Conservation (phyloP, 2,888 invertebrate genomes). For the Hypomecis atomaria region DNA sequence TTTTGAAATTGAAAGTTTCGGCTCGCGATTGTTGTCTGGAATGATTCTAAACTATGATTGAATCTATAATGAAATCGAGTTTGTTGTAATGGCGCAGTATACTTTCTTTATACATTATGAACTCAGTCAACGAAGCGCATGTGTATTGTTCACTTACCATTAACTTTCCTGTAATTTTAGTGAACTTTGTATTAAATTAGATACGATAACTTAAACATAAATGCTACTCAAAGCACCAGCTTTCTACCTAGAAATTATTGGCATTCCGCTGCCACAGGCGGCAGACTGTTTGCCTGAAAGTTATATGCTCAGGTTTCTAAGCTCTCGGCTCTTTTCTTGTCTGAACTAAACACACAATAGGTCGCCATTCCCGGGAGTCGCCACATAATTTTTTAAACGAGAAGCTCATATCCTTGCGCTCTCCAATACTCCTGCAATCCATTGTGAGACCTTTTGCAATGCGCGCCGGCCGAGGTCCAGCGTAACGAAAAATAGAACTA, state of each 20-base stretch:
- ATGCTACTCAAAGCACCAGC: conserved; percentile 23
- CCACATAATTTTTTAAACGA: conserved; percentile 44
- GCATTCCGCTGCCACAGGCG: conserved; percentile 19
- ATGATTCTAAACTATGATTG: too few species aligned
- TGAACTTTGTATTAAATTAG: conserved; percentile 3
- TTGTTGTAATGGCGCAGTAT: too few species aligned
- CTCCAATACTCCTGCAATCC: conserved; percentile 40
- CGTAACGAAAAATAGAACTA: conserved; percentile 44
- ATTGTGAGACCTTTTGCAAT: conserved; percentile 41
- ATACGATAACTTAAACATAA: conserved; percentile 17
- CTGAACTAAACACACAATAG: conserved; percentile 43
- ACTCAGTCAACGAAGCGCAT: background rate
- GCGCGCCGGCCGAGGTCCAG: conserved; percentile 22
- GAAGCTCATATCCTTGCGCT: conserved; percentile 46
- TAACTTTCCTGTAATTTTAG: background rate
- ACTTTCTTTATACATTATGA: background rate
- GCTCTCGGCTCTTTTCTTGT: conserved; percentile 30
- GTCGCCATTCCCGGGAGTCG: conserved; percentile 34
- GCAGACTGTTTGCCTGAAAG: conserved; percentile 34
- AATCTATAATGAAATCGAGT: too few species aligned
- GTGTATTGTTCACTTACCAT: background rate
- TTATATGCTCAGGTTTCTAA: conserved; percentile 31
- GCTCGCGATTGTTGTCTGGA: too few species aligned
- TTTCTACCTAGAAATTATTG: conserved; percentile 29
- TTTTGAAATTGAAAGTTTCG: too few species aligned